Conservation (phyloP, 2,888 invertebrate species). For the Argyra leucocephala region DNA sequence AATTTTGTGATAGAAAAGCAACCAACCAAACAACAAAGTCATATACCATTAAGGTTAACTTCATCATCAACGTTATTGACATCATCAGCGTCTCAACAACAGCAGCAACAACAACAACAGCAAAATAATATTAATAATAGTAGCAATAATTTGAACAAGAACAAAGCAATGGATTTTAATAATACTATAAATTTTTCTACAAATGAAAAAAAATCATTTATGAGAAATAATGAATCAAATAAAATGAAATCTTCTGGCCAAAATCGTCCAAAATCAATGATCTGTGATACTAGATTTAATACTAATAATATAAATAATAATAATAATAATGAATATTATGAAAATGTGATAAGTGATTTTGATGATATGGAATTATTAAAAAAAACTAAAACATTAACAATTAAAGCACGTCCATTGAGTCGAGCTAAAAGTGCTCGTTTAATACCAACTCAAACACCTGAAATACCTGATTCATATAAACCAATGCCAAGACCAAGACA, state of each 20-base stretch:
- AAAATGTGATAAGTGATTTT: neutral
- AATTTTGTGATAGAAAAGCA: slow-evolving; percentile 14
- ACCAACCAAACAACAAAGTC: slow-evolving; percentile 8
- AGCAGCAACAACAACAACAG: neutral
- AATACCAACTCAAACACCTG: slow-evolving; percentile 15
- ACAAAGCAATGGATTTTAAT: neutral
- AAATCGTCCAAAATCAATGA: slow-evolving; percentile 1
- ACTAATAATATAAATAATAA: slow-evolving; percentile 21
- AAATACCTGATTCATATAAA: slow-evolving; percentile 17
- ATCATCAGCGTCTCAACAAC: neutral
- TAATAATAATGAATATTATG: neutral
- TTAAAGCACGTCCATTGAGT: slow-evolving; percentile 29
- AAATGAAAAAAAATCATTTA: neutral
- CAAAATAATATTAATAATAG: neutral
- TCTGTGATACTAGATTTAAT: slow-evolving; percentile 32
- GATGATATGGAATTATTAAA: neutral
- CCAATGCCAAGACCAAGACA: slow-evolving; percentile 18
- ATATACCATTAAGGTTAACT: neutral
- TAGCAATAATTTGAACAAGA: neutral
- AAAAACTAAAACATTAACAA: slow-evolving; percentile 22
- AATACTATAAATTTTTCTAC: neutral
- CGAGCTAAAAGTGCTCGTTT: slow-evolving; percentile 34
- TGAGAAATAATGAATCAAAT: neutral
- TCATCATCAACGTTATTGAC: neutral
- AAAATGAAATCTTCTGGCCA: neutral